These are phyloP conservation scores for Antechinus flavipes DNA, from an alignment of 2,113 vertebrate genomes.

Conservation along the genomic window DNA sequence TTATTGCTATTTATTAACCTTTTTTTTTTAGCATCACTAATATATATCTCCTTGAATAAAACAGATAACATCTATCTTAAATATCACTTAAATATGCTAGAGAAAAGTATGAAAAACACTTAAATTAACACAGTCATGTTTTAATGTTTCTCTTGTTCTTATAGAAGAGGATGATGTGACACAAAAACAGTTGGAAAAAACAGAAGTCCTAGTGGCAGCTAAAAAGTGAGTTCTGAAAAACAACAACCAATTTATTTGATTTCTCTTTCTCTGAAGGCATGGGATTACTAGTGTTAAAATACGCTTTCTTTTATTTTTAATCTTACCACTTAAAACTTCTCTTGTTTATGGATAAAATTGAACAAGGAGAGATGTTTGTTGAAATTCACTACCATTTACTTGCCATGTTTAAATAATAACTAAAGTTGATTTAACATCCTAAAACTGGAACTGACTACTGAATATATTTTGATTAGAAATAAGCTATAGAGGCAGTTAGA, in stretches of 20 bases:
- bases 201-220: slow-evolving; percentile 72
- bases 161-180: slow-evolving; percentile 69
- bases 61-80: slow-evolving; percentile 13
- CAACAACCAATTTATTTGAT: neutral
- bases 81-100: neutral
- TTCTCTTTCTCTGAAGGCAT: neutral
- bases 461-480: neutral
- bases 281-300: neutral
- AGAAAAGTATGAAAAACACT: neutral
- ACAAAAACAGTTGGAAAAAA: slow-evolving; percentile 55
- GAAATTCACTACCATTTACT: neutral
- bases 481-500: neutral
- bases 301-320: neutral
- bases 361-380: neutral
- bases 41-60: slow-evolving; percentile 11
- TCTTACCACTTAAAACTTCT: neutral
- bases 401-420: slow-evolving; percentile 26
- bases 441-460: neutral
- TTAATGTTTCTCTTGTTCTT: slow-evolving; percentile 38
- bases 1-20: slow-evolving; percentile 19
- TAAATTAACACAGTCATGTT: neutral
- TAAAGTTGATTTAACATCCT: neutral
- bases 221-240: slow-evolving; percentile 82
- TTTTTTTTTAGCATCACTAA: slow-evolving; percentile 29
- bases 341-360: neutral